These are phyloP conservation scores for Emydocephalus ijimae DNA, from an alignment of 2,113 vertebrate genomes.

Conservation along the genomic window DNA sequence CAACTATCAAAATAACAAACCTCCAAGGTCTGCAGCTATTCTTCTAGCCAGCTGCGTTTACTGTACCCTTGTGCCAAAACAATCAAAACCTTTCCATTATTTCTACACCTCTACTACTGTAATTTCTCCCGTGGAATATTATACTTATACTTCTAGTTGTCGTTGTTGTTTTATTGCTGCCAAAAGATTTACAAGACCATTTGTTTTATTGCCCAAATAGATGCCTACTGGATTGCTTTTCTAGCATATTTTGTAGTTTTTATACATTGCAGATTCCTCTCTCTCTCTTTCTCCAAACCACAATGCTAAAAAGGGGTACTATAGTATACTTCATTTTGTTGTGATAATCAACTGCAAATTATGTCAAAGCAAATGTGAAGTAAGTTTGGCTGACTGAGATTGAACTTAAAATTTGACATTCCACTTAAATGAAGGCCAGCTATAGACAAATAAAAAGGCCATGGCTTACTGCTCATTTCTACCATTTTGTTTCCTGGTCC, in stretches of 20 bases:
- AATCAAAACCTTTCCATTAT: constrained; percentile 23
- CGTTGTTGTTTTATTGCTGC: neutral
- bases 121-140: constrained; percentile 19
- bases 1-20: constrained; percentile 22
- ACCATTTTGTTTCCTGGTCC: neutral
- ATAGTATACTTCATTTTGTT: neutral
- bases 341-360: neutral
- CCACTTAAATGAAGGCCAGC: neutral
- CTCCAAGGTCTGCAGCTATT: constrained; percentile 10
- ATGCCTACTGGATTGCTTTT: neutral
- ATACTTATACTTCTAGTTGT: neutral
- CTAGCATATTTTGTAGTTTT: neutral
- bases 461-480: neutral
- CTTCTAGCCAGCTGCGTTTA: constrained; percentile 19
- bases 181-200: neutral
- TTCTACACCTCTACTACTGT: neutral
- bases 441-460: neutral
- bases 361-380: neutral
- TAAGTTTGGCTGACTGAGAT: neutral
- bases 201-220: neutral
- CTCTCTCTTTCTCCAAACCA: neutral
- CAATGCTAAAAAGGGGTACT: no score
- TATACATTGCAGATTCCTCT: neutral
- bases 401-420: neutral
- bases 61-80: constrained; percentile 12